phyloP scores from a whole-genome alignment of 2,113 vertebrate species.

The Coracopsis vasa region DNA sequence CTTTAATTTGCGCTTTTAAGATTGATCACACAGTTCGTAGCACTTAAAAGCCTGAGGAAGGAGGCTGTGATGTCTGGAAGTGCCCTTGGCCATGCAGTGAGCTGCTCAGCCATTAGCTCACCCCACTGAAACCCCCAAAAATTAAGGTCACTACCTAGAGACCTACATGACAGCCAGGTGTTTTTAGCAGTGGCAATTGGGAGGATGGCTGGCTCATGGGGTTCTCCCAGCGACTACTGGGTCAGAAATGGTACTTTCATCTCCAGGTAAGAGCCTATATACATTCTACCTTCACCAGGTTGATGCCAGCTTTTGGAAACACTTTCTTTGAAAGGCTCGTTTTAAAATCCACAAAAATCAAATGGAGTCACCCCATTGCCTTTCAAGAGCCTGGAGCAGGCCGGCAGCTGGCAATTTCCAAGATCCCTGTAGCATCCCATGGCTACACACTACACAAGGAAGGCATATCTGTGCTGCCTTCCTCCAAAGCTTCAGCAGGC shows the following conservation, averaged over 20 bases:
- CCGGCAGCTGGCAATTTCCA: neutral
- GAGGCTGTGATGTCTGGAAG: neutral
- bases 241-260: neutral
- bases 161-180: neutral
- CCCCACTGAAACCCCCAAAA: neutral
- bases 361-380: neutral
- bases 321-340: neutral
- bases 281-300: neutral
- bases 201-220: neutral
- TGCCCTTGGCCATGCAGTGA: neutral
- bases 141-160: too few relatives aligned
- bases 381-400: neutral
- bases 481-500: neutral
- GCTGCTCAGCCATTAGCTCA: neutral
- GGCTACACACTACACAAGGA: neutral
- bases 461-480: neutral
- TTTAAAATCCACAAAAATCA: neutral
- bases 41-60: neutral
- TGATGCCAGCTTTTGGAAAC: neutral
- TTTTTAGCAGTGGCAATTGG: neutral
- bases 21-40: rapidly evolving
- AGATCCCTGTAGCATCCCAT: neutral
- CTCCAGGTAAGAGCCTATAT: rapidly evolving
- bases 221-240: neutral
- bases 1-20: neutral